A percentile compares a stretch with the other conserved stretches of the same genome.
Evolutionary conservation across 2,113 vertebrate species (phyloP).

Genomic region (Sapajus apella): DNA sequence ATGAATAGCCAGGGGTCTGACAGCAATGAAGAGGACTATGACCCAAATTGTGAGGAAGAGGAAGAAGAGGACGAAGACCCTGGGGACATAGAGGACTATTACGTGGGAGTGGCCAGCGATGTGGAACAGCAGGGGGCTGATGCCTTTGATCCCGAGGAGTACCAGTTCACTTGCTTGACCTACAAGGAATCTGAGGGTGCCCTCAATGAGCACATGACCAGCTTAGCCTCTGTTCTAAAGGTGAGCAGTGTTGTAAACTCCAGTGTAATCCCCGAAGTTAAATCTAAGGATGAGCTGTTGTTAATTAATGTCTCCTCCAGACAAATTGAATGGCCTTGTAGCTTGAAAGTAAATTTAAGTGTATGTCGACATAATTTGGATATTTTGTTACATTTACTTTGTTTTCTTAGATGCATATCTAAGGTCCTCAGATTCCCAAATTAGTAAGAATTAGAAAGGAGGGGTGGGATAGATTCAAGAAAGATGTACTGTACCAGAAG

Average conservation of each 20-base stretch:
- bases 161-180: slow-evolving; percentile 96
- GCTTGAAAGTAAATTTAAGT: slow-evolving; percentile 16
- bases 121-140: slow-evolving; percentile 97
- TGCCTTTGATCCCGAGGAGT: slow-evolving; percentile 97
- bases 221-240: slow-evolving; percentile 94
- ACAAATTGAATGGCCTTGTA: slow-evolving; percentile 15
- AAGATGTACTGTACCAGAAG: slow-evolving; percentile 43
- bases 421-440: slow-evolving; percentile 35
- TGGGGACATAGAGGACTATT: slow-evolving; percentile 96
- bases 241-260: slow-evolving; percentile 85
- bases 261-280: not conserved
- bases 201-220: slow-evolving; percentile 95
- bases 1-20: slow-evolving; percentile 99
- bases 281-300: slow-evolving; percentile 4
- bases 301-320: slow-evolving; percentile 2
- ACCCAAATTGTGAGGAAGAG: slow-evolving; percentile 95
- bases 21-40: slow-evolving; percentile 99
- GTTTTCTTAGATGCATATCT: slow-evolving; percentile 1
- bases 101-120: slow-evolving; percentile 95
- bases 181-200: slow-evolving; percentile 97
- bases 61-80: slow-evolving; percentile 93
- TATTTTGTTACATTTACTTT: slow-evolving; percentile 41
- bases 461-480: not conserved
- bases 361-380: not conserved
- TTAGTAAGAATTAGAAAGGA: slow-evolving; percentile 58